Base-by-base conservation (phyloP, 2,113 vertebrate genomes). In the Coregonus clupeaformis region DNA sequence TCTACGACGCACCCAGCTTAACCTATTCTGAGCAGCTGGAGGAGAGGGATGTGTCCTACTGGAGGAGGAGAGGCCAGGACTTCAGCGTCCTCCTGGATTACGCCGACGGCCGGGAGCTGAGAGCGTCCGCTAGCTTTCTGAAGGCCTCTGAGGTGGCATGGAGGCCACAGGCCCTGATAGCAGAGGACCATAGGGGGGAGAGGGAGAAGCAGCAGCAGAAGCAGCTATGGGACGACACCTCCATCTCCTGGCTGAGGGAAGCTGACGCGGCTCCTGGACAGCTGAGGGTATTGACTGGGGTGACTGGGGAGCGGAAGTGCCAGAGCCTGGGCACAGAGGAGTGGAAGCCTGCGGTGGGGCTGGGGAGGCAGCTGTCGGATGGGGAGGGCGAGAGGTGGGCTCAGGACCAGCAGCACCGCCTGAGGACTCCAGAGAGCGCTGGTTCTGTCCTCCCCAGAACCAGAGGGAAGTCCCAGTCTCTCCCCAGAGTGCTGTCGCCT, bases 61-160 rank as follows among this genome's bases (percentile, higher is more conserved):
- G 96, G 96, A 94, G 95, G 86, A 94, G 96, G 88, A 92, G 94
- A 84, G 95, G 95, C 25, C 96, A 95, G 78, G 95, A 98, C 84
- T 95, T 94, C 87, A 94, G 94, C 36, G 92, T 92, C 70, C 88
- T 95, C 11, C 80, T 94, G 86, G 92, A 94, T 76, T 94, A 94
- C 18, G 91, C 92, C 62, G 94, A 94, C 78, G 92, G 83, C 70
- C 89, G 91, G 36, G 93, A 95, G 82, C 91, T 90, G 87, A 93
- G 95, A 79, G 90, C 90, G 79, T 94, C 92, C 70, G 91, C 88
- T 68, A 90, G 90, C 1, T 89, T 60, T 22, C n/a, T 60, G 20
- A 60, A 60, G n/a, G 57, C 57, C 18, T 22, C 57, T 16, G 57
- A 60, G 57, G 57, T 5, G 20, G 18, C 90, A n/a, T 94, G 92